Evolutionary conservation across 2,888 invertebrate species (phyloP).

Genomic region (Ectropis crepuscularia): DNA sequence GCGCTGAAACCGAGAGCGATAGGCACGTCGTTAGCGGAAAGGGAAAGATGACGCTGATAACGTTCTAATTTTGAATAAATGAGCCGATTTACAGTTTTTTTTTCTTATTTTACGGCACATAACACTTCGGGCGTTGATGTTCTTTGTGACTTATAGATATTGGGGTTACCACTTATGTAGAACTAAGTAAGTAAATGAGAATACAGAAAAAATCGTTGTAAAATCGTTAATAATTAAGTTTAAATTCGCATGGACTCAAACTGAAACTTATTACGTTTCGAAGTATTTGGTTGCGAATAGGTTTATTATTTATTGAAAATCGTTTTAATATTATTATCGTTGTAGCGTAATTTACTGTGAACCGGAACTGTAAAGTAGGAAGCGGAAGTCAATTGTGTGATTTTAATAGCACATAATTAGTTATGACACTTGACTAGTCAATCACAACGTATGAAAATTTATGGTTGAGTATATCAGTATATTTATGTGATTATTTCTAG

Average conservation of each 20-base stretch:
- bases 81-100: too few relatives aligned
- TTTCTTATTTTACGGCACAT: not conserved
- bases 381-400: conserved; percentile 37
- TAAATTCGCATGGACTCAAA: too few relatives aligned
- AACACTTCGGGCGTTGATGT: not conserved
- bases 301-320: too few relatives aligned
- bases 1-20: conserved; percentile 33
- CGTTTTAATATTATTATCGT: too few relatives aligned
- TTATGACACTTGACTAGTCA: conserved; percentile 28
- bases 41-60: conserved; percentile 41
- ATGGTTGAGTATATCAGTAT: not conserved
- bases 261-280: too few relatives aligned
- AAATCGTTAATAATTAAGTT: too few relatives aligned
- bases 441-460: conserved; percentile 33
- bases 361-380: conserved; percentile 42
- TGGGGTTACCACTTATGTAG: too few relatives aligned
- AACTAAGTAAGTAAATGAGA: too few relatives aligned
- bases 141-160: too few relatives aligned
- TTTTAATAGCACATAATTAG: conserved; percentile 38
- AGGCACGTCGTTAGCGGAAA: conserved; percentile 37
- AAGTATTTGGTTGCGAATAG: too few relatives aligned
- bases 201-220: too few relatives aligned
- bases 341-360: conserved; percentile 19
- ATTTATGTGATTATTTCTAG: not conserved
- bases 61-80: conserved; percentile 27